Base-by-base conservation (phyloP, 2,113 vertebrate genomes). In the Suncus etruscus region DNA sequence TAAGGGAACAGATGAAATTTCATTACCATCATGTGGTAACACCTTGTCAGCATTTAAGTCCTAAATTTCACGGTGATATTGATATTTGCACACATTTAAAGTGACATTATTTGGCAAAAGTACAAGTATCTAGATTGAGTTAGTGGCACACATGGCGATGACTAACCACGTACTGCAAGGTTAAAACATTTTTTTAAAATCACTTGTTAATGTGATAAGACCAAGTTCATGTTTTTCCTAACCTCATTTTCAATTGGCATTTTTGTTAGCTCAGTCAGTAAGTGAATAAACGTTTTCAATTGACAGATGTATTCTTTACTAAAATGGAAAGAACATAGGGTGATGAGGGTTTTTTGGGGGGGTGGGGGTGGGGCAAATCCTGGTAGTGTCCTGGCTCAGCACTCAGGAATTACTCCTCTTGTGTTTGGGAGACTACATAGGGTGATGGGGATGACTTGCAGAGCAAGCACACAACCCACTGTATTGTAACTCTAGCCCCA, bases 1-100 rank as follows among this genome's bases (percentile, higher is more conserved):
- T 94, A 87, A 92, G 74, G 29, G 90, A 93, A 78, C 90, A 95
- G 95, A 97, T 95, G 93, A 94, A 96, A 95, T 97, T 97, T 97
- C 94, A 95, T 95, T 93, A 93, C 81, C 75, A 82, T 61, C 69
- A 89, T 96, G 86, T 79, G 95, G 94, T 94, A 92, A 91, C 87
- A 95, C 89, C 92, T 96, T 95, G 91, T 94, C 92, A 91, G 87
- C 95, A 91, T 89, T 87, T 85, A 92, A 51, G 81, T 66, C 72
- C 95, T 87, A 63, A 92, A 95, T 94, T 97, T 96, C 92, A 94
- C 86, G 48, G 61, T 89, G 79, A 87, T 86, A 83, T 92, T 95
- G 89, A 92, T 97, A 91, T 91, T 86, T 76, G 65, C 83, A 89
- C 94, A 94, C 70, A 96, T 89, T 94, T 92, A 89, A 89, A 94